phyloP scores from a whole-genome alignment of 2,113 vertebrate species.

The Cyprinodon brontotheroides region DNA sequence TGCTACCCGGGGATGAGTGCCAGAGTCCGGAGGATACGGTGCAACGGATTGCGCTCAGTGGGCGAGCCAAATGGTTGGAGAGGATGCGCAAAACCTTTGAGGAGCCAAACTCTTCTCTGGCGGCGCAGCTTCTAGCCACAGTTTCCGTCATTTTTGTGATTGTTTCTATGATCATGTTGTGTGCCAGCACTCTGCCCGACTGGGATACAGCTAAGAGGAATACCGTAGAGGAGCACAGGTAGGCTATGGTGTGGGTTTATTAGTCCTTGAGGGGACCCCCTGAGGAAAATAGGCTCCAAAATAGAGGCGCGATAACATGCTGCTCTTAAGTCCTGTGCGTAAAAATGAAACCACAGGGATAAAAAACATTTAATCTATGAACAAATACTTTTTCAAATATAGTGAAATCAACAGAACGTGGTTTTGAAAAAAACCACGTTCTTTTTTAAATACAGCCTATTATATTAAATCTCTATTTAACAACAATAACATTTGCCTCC shows the following conservation, averaged over 20 bases:
- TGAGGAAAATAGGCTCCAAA: constrained; percentile 5
- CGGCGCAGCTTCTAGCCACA: constrained; percentile 91
- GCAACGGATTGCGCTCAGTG: constrained; percentile 44
- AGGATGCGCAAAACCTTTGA: constrained; percentile 92
- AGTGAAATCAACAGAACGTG: background rate
- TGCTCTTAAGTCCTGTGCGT: constrained; percentile 22
- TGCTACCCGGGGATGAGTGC: constrained; percentile 68
- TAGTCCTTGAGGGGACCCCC: constrained; percentile 1
- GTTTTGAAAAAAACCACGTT: too few species aligned
- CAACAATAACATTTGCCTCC: background rate
- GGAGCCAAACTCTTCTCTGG: constrained; percentile 94
- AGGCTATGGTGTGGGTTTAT: constrained; percentile 48
- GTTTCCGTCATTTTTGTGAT: constrained; percentile 97
- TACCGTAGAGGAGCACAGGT: constrained; percentile 96
- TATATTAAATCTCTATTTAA: background rate
- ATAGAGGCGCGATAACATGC: constrained; percentile 10
- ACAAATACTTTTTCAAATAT: constrained; percentile 3
- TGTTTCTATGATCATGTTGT: constrained; percentile 96
- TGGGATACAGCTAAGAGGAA: constrained; percentile 94
- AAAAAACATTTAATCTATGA: background rate
- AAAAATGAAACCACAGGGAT: constrained; percentile 29
- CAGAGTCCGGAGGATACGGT: constrained; percentile 35
- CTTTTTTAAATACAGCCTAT: too few species aligned
- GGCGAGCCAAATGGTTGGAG: constrained; percentile 87
- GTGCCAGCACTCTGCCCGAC: constrained; percentile 95